A percentile compares a stretch with the other conserved stretches of the same genome.
Conservation (phyloP, 2,888 invertebrate species). For the Ypsolopha sequella region DNA sequence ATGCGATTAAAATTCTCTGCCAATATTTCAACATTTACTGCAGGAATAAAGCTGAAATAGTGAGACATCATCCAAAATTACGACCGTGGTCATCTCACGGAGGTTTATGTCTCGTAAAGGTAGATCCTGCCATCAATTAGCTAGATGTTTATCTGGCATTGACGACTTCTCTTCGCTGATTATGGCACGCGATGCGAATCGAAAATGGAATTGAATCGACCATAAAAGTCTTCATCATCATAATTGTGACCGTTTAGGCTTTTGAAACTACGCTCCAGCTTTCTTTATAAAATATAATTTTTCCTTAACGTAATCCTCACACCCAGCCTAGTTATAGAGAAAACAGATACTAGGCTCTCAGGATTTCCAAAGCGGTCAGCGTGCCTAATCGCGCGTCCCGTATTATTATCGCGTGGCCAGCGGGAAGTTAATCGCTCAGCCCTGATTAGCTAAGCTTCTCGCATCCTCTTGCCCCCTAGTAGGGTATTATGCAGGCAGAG, state of each 20-base stretch:
- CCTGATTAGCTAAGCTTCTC: conserved; percentile 63
- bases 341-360: conserved; percentile 36
- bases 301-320: too few species aligned
- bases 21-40: conserved; percentile 4
- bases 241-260: too few species aligned
- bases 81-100: not conserved
- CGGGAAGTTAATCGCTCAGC: conserved; percentile 53
- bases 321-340: too few species aligned
- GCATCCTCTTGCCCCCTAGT: conserved; percentile 48
- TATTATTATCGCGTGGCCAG: conserved; percentile 59
- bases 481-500: conserved; percentile 57
- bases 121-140: not conserved
- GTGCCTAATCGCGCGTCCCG: conserved; percentile 61
- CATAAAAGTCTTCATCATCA: too few species aligned
- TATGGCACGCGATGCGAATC: not conserved
- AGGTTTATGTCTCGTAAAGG: not conserved
- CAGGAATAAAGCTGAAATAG: conserved; percentile 7
- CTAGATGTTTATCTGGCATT: not conserved
- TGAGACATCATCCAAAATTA: conserved; percentile 1
- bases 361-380: conserved; percentile 52
- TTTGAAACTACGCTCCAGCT: too few species aligned
- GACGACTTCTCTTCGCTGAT: not conserved
- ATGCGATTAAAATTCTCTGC: conserved; percentile 1
- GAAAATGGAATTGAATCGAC: too few species aligned
- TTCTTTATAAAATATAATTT: too few species aligned